These are phyloP conservation scores for Geophilus truncorum DNA, from an alignment of 2,888 invertebrate species.

Conservation along the genomic window DNA sequence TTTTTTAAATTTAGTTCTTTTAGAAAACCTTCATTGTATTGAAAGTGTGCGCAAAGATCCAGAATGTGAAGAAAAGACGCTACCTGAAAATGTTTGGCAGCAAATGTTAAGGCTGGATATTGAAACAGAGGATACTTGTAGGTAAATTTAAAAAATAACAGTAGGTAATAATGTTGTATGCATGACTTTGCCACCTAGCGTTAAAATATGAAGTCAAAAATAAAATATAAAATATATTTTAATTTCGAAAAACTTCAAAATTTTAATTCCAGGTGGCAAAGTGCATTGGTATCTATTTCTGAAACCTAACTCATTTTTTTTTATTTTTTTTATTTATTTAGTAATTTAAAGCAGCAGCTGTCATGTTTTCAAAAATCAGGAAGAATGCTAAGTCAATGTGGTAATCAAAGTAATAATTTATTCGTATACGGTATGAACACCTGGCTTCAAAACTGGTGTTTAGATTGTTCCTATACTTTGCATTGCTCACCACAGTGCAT, in stretches of 20 bases:
- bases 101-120: constrained; percentile 16
- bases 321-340: not conserved
- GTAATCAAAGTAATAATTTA: not conserved
- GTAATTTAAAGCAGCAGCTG: not conserved
- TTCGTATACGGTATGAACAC: not conserved
- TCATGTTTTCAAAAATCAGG: not conserved
- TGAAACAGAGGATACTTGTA: not conserved
- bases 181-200: too few species aligned
- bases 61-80: not conserved
- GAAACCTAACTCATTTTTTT: too few species aligned
- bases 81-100: constrained; percentile 30
- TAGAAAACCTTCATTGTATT: constrained; percentile 3
- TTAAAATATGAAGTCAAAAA: too few species aligned
- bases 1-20: not conserved
- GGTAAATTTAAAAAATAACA: not conserved
- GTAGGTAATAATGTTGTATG: too few species aligned
- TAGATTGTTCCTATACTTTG: not conserved
- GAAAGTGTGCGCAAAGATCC: not conserved
- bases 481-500: not conserved
- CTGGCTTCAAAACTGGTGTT: constrained; percentile 31
- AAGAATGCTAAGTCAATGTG: not conserved
- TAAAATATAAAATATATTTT: too few species aligned
- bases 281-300: too few species aligned
- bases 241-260: too few species aligned
- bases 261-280: too few species aligned